A percentile compares a stretch with the other conserved stretches of the same genome.
Conservation (phyloP, 1,140 invertebrate genomes). For the Copidosoma floridanum region DNA sequence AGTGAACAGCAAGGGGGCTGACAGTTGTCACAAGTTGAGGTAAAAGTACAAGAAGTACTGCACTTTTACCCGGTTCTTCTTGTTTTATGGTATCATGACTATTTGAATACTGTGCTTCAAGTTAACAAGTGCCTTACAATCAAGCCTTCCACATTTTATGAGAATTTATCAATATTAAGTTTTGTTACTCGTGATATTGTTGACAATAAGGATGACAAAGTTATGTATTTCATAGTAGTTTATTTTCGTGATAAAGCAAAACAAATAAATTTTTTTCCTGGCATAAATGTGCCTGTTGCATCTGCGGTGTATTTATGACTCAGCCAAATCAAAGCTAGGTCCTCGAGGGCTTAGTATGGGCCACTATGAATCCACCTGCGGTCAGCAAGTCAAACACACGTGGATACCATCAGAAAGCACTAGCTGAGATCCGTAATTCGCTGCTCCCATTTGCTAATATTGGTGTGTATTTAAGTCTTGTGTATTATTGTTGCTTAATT, state of each 20-base stretch:
- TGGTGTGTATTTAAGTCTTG: no score
- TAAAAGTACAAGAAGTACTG: background rate
- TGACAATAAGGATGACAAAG: background rate
- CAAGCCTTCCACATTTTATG: background rate
- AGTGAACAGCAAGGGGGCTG: background rate
- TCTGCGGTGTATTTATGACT: conserved; percentile 53
- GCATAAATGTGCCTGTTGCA: conserved; percentile 26
- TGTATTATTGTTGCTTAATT: no score
- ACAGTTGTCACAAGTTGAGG: background rate
- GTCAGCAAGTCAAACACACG: conserved; percentile 69
- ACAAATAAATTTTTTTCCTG: background rate
- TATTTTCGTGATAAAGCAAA: background rate
- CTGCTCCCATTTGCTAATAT: conserved; percentile 80
- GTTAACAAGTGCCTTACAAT: conserved; percentile 2
- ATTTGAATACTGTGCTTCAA: conserved; percentile 7
- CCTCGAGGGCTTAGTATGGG: conserved; percentile 64
- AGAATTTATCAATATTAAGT: background rate
- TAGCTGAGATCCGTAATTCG: conserved; percentile 84
- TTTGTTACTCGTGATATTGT: background rate
- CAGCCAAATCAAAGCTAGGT: conserved; percentile 56
- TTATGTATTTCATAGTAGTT: background rate
- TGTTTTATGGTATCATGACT: conserved; percentile 1
- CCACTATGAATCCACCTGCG: conserved; percentile 69
- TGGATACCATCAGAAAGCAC: conserved; percentile 83
- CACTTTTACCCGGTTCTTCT: background rate